A percentile compares a stretch with the other conserved stretches of the same genome.
These are phyloP conservation scores for Isoperla grammatica DNA, from an alignment of 2,888 invertebrate genomes.

Conservation along the genomic window DNA sequence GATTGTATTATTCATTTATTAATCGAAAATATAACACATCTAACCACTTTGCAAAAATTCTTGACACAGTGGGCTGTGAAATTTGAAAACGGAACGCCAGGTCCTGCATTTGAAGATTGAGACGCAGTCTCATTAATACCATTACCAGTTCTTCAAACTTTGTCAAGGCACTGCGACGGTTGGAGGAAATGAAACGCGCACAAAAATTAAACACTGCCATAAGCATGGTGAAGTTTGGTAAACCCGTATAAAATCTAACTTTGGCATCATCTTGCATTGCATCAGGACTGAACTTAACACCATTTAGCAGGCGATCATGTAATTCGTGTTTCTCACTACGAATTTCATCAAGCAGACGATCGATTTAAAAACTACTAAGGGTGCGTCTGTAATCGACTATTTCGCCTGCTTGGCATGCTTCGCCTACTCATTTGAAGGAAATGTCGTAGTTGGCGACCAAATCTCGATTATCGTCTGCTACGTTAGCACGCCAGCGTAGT, in stretches of 20 bases:
- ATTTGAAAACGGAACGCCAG: slow-evolving; percentile 10
- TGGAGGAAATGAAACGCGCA: background rate
- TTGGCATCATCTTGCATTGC: background rate
- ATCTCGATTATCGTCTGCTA: too few species aligned
- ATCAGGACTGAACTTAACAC: background rate
- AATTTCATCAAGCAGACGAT: background rate
- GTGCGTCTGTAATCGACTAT: too few species aligned
- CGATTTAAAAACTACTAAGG: background rate
- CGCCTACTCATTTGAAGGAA: too few species aligned
- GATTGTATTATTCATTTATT: too few species aligned
- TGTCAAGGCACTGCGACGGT: background rate
- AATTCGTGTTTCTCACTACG: background rate
- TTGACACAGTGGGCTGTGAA: background rate
- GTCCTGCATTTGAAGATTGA: slow-evolving; percentile 9
- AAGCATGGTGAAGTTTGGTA: background rate
- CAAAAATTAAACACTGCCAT: background rate
- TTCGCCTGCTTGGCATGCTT: too few species aligned
- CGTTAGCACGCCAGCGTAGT: too few species aligned
- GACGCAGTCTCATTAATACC: slow-evolving; percentile 11
- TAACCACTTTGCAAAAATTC: slow-evolving; percentile 12
- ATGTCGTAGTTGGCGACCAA: too few species aligned
- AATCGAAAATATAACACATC: background rate
- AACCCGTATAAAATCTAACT: slow-evolving; percentile 12
- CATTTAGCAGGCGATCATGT: background rate
- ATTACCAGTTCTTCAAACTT: slow-evolving; percentile 11